Base-by-base conservation (phyloP, 1,140 invertebrate genomes). In the Drosophila arizonae region DNA sequence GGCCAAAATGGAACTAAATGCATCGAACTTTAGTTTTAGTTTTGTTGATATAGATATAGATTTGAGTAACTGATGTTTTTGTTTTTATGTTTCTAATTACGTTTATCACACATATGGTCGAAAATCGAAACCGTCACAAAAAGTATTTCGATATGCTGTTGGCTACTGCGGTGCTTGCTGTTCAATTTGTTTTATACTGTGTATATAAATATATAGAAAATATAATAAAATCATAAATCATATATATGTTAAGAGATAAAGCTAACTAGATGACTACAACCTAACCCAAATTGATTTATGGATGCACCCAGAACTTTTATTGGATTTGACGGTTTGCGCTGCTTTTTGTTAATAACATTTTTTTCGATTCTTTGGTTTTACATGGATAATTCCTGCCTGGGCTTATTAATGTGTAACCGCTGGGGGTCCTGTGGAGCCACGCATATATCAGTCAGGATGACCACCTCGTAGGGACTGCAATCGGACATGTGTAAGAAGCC, bases 401-500 rank as follows among this genome's bases (percentile, higher is more conserved):
- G 91, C 24, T 90, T 92, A 54, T 91, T 86, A 15, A 89, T 88
- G 55, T 91, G 85, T 52, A 90, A 58, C 26, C 90, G 77, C 51
- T 89, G 89, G 0, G 86, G 85, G 48, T 90, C 85, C 45, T 88
- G 82, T 3, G 81, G 84, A 15, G 88, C 79, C n/a, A 90, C 68
- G 30, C 85, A 86, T 9, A 91, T 90, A 48, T 92, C 91, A 0
- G 90, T 91, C 5, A 92, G 57, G 46, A 92, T 91, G 9, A 92
- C 90, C 24, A 91, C 90, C 65, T 91, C 88, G 48, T 90, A 90
- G 24, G 87, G 88, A 43, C 85, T 91, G 84, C 95, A 96, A 79
- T 96, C 95, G 58, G 95, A 94, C 69, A 96, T 91, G 69, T 94
- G 93, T 24, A 96, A 76, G 46, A 93, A 92, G 46, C 94, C 94